Evolutionary conservation across 2,797 vertebrate species (phyloP), one percentile per base, ranked within the genome.

Genomic region (Sebastes paucispinis): DNA sequence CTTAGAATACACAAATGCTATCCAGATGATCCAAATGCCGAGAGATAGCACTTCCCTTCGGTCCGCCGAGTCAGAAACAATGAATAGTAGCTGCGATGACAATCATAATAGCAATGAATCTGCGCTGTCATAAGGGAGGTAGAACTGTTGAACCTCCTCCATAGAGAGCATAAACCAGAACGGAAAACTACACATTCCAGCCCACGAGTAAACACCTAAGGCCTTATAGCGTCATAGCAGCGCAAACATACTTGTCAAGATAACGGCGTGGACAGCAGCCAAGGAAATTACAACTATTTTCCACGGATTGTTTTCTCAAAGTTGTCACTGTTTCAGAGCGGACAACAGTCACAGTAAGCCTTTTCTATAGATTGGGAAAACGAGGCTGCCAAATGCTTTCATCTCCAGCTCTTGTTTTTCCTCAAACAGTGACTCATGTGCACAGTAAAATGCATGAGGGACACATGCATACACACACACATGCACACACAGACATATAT

Each of bases 21-120:
- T 80, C 75, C 64, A 73, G 81, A 86, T 73, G 29, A 80, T 71
- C 55, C 70, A 77, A 13, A 2, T 81, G 32, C 72, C 4, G 22
- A 64, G 50, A 80, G 63, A 84, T 52, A 79, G 58, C 65, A 84
- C 64, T 75, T 66, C 25, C 70, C 13, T 54, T 36, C 59, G 47
- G 16, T 77, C 79, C 66, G 52, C 62, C 55, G 59, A 50, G 84
- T 86, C 73, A 84, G 55, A 83, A 73, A 57, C 64, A 75, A 80
- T 9, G 58, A 54, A 82, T 64, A 20, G 69, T 36, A 54, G 59
- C 84, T 79, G 43, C 54, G 65, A 66, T 70, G 68, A 87, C 73
- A 81, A 81, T 82, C 69, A 79, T 84, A 82, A 87, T 69, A 87
- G 70, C 75, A 75, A 75, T 85, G 18, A 83, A 77, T 89, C 80